Evolutionary conservation across 2,797 vertebrate genomes (phyloP).

Genomic region (Nannoperca australis): DNA sequence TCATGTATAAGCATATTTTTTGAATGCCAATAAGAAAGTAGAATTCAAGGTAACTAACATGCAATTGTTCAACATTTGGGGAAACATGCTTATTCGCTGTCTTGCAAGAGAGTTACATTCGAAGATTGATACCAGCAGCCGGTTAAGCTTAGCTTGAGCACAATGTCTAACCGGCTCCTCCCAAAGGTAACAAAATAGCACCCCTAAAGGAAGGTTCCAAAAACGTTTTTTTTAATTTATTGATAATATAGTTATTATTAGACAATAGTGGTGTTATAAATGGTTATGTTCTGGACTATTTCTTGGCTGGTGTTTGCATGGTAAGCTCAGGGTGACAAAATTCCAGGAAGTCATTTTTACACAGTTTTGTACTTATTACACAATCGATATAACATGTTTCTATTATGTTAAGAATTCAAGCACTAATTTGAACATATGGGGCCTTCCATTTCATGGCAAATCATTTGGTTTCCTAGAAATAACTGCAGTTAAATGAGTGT

Average conservation of each 20-base stretch:
- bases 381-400: too few relatives aligned
- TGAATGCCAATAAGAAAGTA: not conserved
- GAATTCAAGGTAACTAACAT: not conserved
- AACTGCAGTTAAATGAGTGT: accelerated
- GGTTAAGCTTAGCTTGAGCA: not conserved
- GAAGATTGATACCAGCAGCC: not conserved
- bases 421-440: accelerated
- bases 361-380: too few relatives aligned
- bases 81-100: not conserved
- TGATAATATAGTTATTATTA: too few relatives aligned
- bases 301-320: not conserved
- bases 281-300: not conserved
- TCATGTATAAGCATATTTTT: constrained; percentile 9
- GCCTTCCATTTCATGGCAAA: not conserved
- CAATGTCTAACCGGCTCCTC: not conserved
- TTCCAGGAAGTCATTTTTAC: too few relatives aligned
- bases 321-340: not conserved
- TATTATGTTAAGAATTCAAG: not conserved
- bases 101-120: not conserved
- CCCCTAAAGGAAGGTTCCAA: too few relatives aligned
- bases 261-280: not conserved
- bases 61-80: not conserved
- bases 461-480: constrained; percentile 9
- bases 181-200: not conserved
- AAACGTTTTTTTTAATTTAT: too few relatives aligned